Base-by-base conservation (phyloP, 2,797 vertebrate species). In the Nyctibius grandis region DNA sequence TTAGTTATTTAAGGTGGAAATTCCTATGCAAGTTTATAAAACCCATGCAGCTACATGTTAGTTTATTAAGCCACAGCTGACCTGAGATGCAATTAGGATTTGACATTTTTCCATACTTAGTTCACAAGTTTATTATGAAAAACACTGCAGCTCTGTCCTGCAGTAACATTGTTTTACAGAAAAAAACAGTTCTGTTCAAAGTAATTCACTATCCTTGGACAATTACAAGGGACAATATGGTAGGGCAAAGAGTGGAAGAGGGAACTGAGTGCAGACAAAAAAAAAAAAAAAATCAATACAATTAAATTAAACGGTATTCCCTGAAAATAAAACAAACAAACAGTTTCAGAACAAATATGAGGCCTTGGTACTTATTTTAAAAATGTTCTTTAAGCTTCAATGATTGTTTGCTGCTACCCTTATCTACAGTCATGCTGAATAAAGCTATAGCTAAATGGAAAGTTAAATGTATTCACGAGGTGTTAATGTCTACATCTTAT, bases 371-470 rank as follows among this genome's bases (percentile, higher is more conserved):
- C 97, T 98, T 97, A 97, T 96, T 98, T 98, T 98, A 98, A 98
- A 98, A 99, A 98, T 97, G 96, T 98, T 98, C 97, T 98, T 98
- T 98, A 97, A 98, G 98, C 98, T 98, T 98, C 98, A 97, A 98
- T 98, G 97, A 98, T 98, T 98, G 98, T 98, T 98, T 97, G 98
- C 97, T 98, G 98, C 98, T 98, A 98, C 97, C 96, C 98, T 98
- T 98, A 98, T 98, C 98, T 98, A 98, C 98, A 99, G 98, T 98
- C 98, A 99, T 99, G 98, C 98, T 98, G 97, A 98, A 98, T 98
- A 98, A 98, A 98, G 98, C 98, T 98, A 98, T 97, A 98, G 97
- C 98, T 98, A 98, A 98, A 98, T 98, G 98, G 98, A 98, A 98
- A 98, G 98, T 98, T 98, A 98, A 98, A 97, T 98, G 98, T 98